Base-by-base conservation (phyloP, 1,140 invertebrate genomes). In the Papilio machaon region DNA sequence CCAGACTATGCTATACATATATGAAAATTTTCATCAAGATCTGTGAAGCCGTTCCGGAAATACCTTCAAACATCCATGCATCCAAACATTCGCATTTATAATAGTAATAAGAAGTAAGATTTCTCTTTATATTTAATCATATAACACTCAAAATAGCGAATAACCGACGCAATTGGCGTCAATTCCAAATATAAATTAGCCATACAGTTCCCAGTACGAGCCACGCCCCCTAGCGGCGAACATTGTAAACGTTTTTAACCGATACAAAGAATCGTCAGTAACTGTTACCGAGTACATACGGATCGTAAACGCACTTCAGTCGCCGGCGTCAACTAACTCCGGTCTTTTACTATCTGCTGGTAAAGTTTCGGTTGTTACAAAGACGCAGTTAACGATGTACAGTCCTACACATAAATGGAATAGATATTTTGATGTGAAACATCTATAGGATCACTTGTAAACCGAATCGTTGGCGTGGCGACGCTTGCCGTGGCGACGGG, bases 331-430 rank as follows among this genome's bases (percentile, higher is more conserved):
- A 83, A 74, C 81, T 82, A 88, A 86, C 74, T 54, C 35, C 77
- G 35, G 46, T 52, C 80, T 87, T 92, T 91, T 87, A 92, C 89
- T 91, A 89, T 92, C 89, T 91, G 83, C 82, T 76, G 87, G 84
- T 80, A 47, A 85, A 82, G 83, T 87, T 91, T 91, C 85, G 85
- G 85, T 81, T 64, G 84, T 85, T 87, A 90, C 89, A 89, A 89
- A 89, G 88, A 85, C 78, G 82, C 79, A 60, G 80, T 76, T 19
- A 75, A 46, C 17, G 64, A 19, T 47, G 83, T 82, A 87, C 75
- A 81, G 15, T 87, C 82, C 77, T 6, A 80, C 17, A 7, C 43
- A 81, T 17, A 84, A 80, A 13, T 70, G 43, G 19, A 17, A 58
- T 7, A 78, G 19, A 43, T 43, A 43, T 43, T 43, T 38, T 38